Evolutionary conservation across 1,140 invertebrate species (phyloP).

Genomic region (Eumaeus atala): DNA sequence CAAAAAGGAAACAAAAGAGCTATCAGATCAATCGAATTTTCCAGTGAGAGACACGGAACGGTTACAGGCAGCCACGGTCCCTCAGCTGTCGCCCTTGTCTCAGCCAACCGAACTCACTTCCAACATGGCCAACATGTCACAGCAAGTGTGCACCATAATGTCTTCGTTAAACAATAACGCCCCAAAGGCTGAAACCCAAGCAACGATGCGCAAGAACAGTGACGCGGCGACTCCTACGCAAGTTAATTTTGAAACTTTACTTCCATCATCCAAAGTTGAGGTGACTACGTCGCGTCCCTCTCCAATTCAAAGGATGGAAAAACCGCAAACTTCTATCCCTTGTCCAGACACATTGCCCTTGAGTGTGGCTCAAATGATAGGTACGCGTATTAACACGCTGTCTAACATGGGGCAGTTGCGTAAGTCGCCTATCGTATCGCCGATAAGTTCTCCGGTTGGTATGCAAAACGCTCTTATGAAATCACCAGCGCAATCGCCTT

Average conservation of each 20-base stretch:
- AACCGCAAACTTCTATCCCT: slow-evolving; percentile 35
- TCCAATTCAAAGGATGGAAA: slow-evolving; percentile 60
- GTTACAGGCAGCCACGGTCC: slow-evolving; percentile 72
- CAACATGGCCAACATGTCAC: slow-evolving; percentile 81
- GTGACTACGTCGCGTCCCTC: slow-evolving; percentile 54
- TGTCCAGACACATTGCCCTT: slow-evolving; percentile 48
- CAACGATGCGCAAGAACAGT: slow-evolving; percentile 54
- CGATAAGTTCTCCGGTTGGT: slow-evolving; percentile 58
- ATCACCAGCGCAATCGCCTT: slow-evolving; percentile 54
- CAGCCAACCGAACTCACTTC: slow-evolving; percentile 81
- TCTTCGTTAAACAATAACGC: slow-evolving; percentile 74
- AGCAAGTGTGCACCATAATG: slow-evolving; percentile 79
- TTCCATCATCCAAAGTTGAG: slow-evolving; percentile 72
- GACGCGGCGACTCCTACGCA: slow-evolving; percentile 66
- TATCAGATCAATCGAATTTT: slow-evolving; percentile 40
- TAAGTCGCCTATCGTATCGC: slow-evolving; percentile 58
- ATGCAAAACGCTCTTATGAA: slow-evolving; percentile 55
- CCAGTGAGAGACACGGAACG: slow-evolving; percentile 50
- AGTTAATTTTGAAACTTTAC: slow-evolving; percentile 70
- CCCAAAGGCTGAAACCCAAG: slow-evolving; percentile 58
- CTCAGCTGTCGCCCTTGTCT: slow-evolving; percentile 80
- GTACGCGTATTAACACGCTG: slow-evolving; percentile 56
- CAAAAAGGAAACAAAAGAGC: slow-evolving; percentile 53
- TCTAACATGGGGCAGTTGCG: slow-evolving; percentile 55
- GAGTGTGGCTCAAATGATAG: slow-evolving; percentile 53